Evolutionary conservation across 2,797 vertebrate genomes (phyloP), one percentile per base, ranked within the genome.

Genomic region (Poliocrania exsul): DNA sequence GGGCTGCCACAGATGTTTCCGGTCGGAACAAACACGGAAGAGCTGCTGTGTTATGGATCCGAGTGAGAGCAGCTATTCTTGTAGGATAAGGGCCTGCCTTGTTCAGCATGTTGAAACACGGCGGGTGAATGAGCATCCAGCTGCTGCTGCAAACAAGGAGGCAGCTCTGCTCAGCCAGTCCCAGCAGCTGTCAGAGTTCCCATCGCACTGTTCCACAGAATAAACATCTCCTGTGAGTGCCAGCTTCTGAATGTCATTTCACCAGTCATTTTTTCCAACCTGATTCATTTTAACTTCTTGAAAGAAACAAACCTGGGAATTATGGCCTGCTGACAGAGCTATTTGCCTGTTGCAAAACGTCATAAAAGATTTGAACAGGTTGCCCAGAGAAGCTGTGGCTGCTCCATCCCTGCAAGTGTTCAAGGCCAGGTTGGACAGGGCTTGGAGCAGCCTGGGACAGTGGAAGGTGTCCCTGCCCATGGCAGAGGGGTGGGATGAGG

Each of bases 1-100:
- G 90, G 90, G 67, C 90, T 85, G 88, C 4, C 69, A 0, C 91
- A 70, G 88, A 74, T 70, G 90, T 90, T 90, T 92, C 81, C 58
- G 23, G 44, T 16, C 4, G 25, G 57, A 64, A 5, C 13, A 19
- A 16, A 53, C 18, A 13, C 0, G 37, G 89, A 69, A 69, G 61
- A 75, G 58, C 70, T 64, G 71, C 92, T 35, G 8, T 51, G 3
- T 57, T 51, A 4, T 51, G 84, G 89, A 61, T 6, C 21, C 23
- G 51, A 80, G 85, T 69, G 79, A 78, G 72, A 51, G 6, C 60
- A 88, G 73, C 60, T 16, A 0, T 24, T 29, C 13, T 37, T 49
- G 20, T 20, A 2, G 70, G 70, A 75, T 66, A 40, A 95, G n/a
- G 37, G 46, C 33, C 70, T 56, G 3, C 86, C 53, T 93, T 92